Conservation (phyloP, 2,113 vertebrate species). For the Zingel zingel region DNA sequence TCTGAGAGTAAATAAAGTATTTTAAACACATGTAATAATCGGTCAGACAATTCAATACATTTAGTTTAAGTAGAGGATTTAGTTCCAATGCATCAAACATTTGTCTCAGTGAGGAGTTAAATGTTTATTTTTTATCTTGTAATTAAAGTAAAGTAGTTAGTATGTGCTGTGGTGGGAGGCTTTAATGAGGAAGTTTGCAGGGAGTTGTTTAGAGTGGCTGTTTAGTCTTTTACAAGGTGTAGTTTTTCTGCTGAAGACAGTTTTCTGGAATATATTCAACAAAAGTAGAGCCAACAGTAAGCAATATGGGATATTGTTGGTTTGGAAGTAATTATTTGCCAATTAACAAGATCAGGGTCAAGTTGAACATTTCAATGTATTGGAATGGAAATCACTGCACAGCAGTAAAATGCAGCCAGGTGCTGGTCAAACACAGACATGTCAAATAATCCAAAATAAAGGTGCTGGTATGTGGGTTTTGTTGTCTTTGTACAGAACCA, state of each 20-base stretch:
- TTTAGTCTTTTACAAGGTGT: neutral
- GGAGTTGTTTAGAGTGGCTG: neutral
- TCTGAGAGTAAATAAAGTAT: neutral
- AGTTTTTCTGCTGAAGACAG: slow-evolving; percentile 2
- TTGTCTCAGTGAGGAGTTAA: slow-evolving; percentile 7
- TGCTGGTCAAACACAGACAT: neutral
- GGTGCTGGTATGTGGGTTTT: neutral
- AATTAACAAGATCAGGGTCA: slow-evolving; percentile 11
- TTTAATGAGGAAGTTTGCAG: slow-evolving; percentile 23
- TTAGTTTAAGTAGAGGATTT: neutral
- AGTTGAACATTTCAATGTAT: neutral
- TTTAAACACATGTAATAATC: neutral
- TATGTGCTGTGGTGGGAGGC: neutral
- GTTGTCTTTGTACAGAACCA: neutral
- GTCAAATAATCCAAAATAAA: neutral
- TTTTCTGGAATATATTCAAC: slow-evolving; percentile 16
- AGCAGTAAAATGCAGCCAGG: neutral
- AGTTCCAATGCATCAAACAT: slow-evolving; percentile 2
- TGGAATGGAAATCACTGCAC: neutral
- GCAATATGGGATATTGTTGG: neutral
- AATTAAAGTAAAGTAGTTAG: slow-evolving; percentile 10
- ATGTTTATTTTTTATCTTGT: neutral
- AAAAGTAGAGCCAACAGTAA: neutral
- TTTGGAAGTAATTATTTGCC: slow-evolving; percentile 8
- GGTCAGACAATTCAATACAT: neutral